These are phyloP conservation scores for Gymnoscopelus braueri DNA, from an alignment of 2,797 vertebrate species.

Conservation along the genomic window DNA sequence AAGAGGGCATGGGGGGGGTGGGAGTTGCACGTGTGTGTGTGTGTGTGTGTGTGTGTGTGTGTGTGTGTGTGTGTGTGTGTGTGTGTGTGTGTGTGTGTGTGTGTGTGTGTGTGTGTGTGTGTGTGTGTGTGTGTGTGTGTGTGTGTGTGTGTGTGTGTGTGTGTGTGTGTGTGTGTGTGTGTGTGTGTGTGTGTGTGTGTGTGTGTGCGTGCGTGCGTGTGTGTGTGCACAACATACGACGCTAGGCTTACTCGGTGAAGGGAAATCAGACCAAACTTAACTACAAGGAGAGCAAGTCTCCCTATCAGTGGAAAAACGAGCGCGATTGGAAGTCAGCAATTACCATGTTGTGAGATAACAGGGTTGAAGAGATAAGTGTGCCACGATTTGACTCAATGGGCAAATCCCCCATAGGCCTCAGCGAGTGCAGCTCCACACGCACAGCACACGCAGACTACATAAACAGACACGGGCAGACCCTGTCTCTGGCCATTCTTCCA, in stretches of 20 bases:
- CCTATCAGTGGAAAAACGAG: conserved; percentile 76
- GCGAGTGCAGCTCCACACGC: conserved; percentile 80
- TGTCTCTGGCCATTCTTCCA: conserved; percentile 6
- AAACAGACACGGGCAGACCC: conserved; percentile 32
- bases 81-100: neutral
- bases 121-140: conserved; percentile 24
- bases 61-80: no score
- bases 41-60: neutral
- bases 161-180: conserved; percentile 16
- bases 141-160: conserved; percentile 23
- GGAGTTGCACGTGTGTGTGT: no score
- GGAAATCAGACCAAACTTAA: conserved; percentile 41
- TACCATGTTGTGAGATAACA: conserved; percentile 72
- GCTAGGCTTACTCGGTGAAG: conserved; percentile 21
- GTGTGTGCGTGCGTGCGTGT: conserved; percentile 24
- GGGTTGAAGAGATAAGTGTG: conserved; percentile 69
- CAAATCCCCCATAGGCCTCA: conserved; percentile 69
- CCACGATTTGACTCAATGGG: conserved; percentile 69
- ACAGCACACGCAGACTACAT: conserved; percentile 73
- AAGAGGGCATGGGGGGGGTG: conserved; percentile 17
- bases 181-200: conserved; percentile 2
- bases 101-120: neutral
- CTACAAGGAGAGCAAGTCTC: conserved; percentile 44
- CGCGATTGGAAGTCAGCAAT: conserved; percentile 82
- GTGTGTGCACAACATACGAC: conserved; percentile 23